Base-by-base conservation (phyloP, 2,113 vertebrate species). In the Rhinichthys klamathensis region DNA sequence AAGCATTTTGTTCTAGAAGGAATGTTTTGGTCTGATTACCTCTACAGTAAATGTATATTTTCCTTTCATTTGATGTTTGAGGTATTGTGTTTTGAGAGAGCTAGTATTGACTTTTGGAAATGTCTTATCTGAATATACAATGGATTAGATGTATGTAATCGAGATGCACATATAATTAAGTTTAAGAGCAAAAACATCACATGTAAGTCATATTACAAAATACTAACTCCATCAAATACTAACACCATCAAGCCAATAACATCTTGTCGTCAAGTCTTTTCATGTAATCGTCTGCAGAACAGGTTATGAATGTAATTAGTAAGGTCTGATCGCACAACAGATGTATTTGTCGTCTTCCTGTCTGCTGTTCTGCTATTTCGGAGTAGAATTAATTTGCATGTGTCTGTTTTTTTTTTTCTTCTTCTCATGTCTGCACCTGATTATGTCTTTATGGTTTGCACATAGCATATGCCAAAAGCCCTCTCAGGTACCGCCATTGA, bases 401-500 rank as follows among this genome's bases (percentile, higher is more conserved):
- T 58, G 54, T 85, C 2, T 30, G 8, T 18, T 25, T 74, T 6
- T 38, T 49, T 15, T 51, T 9, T 67, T 70, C 3, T 2, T 18
- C 5, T 75, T 49, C 15, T 38, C 25, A 5, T 12, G 51, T 60
- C 30, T 21, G 46, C 58, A 58, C 41, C 21, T 56, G 16, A 61
- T 16, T 51, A 41, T 60, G 51, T 18, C 54, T 49, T 9, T 21
- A 72, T 56, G 35, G 30, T 74, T 78, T 84, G 75, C 44, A 65
- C 83, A 46, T 87, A 60, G 10, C 73, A 32, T 49, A 13, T 67
- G 30, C 30, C 30, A 67, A 63, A n/a, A 27, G 35, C 79, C 72
- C 83, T n/a, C 83, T 85, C 84, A 79, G 80, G 74, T 79, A 79
- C 80, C 18, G 51, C 74, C 49, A 46, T 35, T 87, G 82, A 69